Conservation (phyloP, 2,113 vertebrate species). For the Pelecanus crispus region DNA sequence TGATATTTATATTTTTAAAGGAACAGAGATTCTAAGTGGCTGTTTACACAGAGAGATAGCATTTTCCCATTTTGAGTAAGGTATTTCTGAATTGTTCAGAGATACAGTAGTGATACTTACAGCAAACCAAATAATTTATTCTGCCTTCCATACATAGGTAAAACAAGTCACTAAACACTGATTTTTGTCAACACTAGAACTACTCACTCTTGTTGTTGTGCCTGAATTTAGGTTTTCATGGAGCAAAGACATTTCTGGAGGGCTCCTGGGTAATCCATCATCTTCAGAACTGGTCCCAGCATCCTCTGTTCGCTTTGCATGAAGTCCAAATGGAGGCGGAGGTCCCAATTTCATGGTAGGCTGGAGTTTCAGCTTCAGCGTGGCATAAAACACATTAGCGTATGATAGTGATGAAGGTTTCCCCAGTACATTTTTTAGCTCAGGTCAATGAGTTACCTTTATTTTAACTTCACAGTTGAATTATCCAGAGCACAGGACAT, state of each 20-base stretch:
- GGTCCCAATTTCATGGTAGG: conserved; percentile 87
- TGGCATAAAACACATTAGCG: conserved; percentile 25
- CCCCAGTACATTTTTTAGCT: not conserved
- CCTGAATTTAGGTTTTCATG: conserved; percentile 55
- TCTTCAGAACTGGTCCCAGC: conserved; percentile 78
- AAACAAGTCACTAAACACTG: not conserved
- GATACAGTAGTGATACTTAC: not conserved
- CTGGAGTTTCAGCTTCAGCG: conserved; percentile 83
- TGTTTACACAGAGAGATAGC: not conserved
- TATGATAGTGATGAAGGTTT: not conserved
- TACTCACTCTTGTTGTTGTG: conserved; percentile 74
- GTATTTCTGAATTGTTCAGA: not conserved
- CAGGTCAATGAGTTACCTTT: not conserved
- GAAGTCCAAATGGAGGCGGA: conserved; percentile 72
- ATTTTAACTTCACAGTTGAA: not conserved
- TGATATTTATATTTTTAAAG: not conserved
- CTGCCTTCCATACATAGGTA: not conserved
- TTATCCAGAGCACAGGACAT: not conserved
- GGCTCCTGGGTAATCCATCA: conserved; percentile 75
- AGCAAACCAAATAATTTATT: not conserved
- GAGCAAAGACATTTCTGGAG: conserved; percentile 72
- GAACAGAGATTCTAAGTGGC: not conserved
- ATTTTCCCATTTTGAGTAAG: not conserved
- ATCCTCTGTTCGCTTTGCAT: conserved; percentile 75
- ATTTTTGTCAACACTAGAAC: not conserved